Evolutionary conservation across 2,888 invertebrate species (phyloP), one percentile per base, ranked within the genome.

Genomic region (Ophion ellenae): DNA sequence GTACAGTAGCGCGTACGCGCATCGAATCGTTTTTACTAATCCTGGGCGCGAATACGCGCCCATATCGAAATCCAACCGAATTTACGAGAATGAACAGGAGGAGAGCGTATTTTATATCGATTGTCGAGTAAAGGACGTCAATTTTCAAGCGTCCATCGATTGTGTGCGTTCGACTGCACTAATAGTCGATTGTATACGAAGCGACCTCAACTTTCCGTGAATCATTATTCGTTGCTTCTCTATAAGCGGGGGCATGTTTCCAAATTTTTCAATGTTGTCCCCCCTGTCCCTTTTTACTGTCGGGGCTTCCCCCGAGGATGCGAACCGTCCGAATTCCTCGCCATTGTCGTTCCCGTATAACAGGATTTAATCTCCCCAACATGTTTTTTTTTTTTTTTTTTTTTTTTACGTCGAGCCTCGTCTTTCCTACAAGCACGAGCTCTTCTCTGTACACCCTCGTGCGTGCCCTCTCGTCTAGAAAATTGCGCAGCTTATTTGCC

Each of bases 401-500:
- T 2, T 24, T 24, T 24, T 24, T 24, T 63, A 78, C 57, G 53
- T 81, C 79, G 77, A 64, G 77, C 57, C 61, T 59, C 70, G 71
- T 74, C 59, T 73, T 53, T 61, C 36, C 28, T 45, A 70, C 36
- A 7, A 4, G 57, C 69, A 53, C 74, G 45, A 17, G 45, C 36
- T 40, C 47, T 10, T n/a, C 63, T 14, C 20, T 24, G 59, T 67
- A 83, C 61, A 67, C 63, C 77, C 77, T 78, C 73, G 66, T 78
- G 3, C 86, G 84, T 79, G 90, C 71, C 84, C 90, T 83, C 81
- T 91, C 92, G 89, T 89, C 90, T 89, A 90, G 92, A 93, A 93
- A 93, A 92, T 93, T 92, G 91, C 47, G 32, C 90, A 90, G 91
- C 91, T 91, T 92, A 92, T 92, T 92, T 88, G 87, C 80, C 87